Evolutionary conservation across 2,888 invertebrate genomes (phyloP), one percentile per base, ranked within the genome.

Genomic region (Norana najaformis): DNA sequence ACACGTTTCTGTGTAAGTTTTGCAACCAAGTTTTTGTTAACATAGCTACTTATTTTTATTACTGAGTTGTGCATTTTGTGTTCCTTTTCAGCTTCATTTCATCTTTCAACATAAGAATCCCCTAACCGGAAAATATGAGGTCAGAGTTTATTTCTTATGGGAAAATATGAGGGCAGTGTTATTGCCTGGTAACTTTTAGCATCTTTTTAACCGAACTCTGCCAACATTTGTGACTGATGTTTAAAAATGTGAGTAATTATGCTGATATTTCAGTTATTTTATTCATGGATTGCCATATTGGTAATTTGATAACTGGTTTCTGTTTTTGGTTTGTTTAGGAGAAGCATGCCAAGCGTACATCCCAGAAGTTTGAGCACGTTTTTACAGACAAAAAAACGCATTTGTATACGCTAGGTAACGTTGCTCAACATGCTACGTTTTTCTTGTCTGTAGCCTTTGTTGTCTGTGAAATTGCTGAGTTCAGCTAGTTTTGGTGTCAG

Each of bases 51-150:
- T 30, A 39, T 41, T 53, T 34, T 13, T 89, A 0, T 89, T 30
- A 16, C 5, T 89, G 39, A 39, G 37, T n/a, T 39, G 83, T 35
- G 34, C 23, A 53, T 90, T n/a, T 18, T 53, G 39, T 88, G 92
- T 93, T 92, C 92, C 92, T 88, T 94, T 95, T 83, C 93, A 96
- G 96, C 94, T 97, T 20, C 97, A 97, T 93, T 97, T 97, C 93
- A 99, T 99, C 95, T 98, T 99, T 96, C 96, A 97, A 89, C 98
- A 99, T 95, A 97, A 96, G 95, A 99, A 99, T 96, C 99, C 99
- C 20, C 96, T 96, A 93, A 99, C 98, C 94, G 98, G 97, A 88
- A 96, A 96, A 39, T 95, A 97, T 92, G 97, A 97, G 94, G 95
- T 95, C 30, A 69, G 53, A 30, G 23, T 53, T 53, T 53, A 53